Evolutionary conservation across 2,888 invertebrate genomes (phyloP), one percentile per base, ranked within the genome.

Genomic region (Enoplolaimus lenunculus): DNA sequence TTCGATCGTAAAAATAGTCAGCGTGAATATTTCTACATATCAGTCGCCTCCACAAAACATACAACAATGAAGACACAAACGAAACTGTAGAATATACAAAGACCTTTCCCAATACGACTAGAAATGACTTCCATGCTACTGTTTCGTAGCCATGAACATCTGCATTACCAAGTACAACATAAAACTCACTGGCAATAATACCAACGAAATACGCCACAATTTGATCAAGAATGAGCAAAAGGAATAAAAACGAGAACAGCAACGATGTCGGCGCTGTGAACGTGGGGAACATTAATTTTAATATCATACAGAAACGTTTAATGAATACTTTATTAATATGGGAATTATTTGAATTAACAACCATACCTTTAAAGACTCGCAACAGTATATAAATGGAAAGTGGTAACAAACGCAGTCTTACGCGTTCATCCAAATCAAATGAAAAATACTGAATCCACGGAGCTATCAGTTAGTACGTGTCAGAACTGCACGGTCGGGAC

Each of bases 121-220:
- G 60, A 0, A 80, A 71, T n/a, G 83, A 79, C 64, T 78, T 77
- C 7, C 78, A 72, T 26, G 81, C 80, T 33, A 81, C 75, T 1
- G 73, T 74, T 72, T 78, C 79, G 76, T 86, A 86, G 1, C 78
- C 81, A 1, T 74, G 57, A 60, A 76, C 71, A 75, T 84, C 82
- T 72, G 82, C 82, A 30, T 82, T 80, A 1, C 83, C 84, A 62
- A 85, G 77, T 1, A 83, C 82, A 71, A 81, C 80, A 77, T 85
- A 85, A 77, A 82, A 86, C 69, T 82, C 78, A 75, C 85, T 84
- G 13, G 85, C 82, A 64, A 86, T 77, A 34, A 85, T 75, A 1
- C 86, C 86, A 62, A 86, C 83, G 72, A 82, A 80, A 77, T 84
- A 85, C 21, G 84, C 82, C 35, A 85, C 78, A 73, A 82, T 81